Percentiles rank a stretch among this genome's conserved stretches.
Evolutionary conservation across 1,140 invertebrate genomes (phyloP).

Genomic region (Eubasilissa regina): DNA sequence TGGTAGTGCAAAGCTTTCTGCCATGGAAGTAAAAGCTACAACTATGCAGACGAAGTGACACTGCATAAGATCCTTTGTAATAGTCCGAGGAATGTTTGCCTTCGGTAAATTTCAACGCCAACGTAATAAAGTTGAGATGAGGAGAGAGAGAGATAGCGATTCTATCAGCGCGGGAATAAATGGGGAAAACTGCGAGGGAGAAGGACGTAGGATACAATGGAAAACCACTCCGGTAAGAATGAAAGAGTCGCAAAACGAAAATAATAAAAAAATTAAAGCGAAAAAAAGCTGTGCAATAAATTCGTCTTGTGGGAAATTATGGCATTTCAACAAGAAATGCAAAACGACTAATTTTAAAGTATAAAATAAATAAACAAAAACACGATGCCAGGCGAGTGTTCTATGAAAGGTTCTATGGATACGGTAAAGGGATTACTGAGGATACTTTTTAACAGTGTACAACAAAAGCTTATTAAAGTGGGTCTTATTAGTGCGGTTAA

Average conservation of each 20-base stretch:
- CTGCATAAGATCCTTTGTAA: conserved; percentile 49
- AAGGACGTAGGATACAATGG: not conserved
- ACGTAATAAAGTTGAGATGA: conserved; percentile 52
- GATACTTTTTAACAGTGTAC: no score
- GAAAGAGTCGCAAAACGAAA: not conserved
- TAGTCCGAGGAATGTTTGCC: conserved; percentile 51
- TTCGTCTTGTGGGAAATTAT: no score
- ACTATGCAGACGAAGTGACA: conserved; percentile 19
- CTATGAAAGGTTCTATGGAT: no score
- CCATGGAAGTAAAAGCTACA: conserved; percentile 20
- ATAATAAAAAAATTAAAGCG: no score
- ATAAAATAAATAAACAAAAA: no score
- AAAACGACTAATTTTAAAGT: no score
- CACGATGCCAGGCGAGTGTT: no score
- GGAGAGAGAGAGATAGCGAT: conserved; percentile 6
- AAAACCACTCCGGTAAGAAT: not conserved
- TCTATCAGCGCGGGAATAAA: not conserved
- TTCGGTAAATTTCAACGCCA: conserved; percentile 51
- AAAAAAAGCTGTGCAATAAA: no score
- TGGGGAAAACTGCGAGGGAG: not conserved
- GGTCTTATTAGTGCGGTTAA: no score
- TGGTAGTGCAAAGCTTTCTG: conserved; percentile 28
- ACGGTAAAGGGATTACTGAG: no score
- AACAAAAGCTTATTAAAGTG: no score
- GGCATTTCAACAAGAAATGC: no score